A percentile compares a stretch with the other conserved stretches of the same genome.
These are phyloP conservation scores for Reticulitermes lucifugus DNA, from an alignment of 2,888 invertebrate species.

Conservation along the genomic window DNA sequence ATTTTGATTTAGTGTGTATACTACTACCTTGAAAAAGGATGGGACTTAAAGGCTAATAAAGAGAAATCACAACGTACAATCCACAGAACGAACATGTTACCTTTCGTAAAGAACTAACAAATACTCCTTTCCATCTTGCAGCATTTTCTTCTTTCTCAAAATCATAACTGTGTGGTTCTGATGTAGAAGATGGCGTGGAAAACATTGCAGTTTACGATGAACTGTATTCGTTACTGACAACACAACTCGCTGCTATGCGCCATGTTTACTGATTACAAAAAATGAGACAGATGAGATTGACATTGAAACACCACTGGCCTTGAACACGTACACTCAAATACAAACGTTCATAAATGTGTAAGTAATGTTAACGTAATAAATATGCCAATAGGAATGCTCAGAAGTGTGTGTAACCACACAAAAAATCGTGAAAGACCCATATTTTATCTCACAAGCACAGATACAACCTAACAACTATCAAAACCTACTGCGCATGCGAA, in stretches of 20 bases:
- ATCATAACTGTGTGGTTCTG: slow-evolving; percentile 71
- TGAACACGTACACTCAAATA: slow-evolving; percentile 39
- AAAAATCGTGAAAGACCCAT: slow-evolving; percentile 45
- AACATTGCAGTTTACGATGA: slow-evolving; percentile 53
- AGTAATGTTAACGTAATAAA: slow-evolving; percentile 35
- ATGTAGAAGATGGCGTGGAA: slow-evolving; percentile 54
- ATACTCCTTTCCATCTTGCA: slow-evolving; percentile 92
- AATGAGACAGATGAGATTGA: slow-evolving; percentile 49
- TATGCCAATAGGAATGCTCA: slow-evolving; percentile 29
- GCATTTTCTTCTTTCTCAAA: slow-evolving; percentile 90
- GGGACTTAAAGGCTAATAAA: not conserved
- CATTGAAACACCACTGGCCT: slow-evolving; percentile 48
- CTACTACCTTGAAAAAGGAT: not conserved
- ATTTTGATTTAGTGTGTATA: too few species aligned
- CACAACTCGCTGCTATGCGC: slow-evolving; percentile 52
- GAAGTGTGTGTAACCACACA: slow-evolving; percentile 40
- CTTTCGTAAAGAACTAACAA: slow-evolving; percentile 88
- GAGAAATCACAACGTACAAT: not conserved
- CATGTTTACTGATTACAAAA: slow-evolving; percentile 53
- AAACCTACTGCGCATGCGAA: slow-evolving; percentile 48
- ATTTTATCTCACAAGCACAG: slow-evolving; percentile 37
- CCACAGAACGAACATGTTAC: slow-evolving; percentile 64
- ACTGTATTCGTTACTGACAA: slow-evolving; percentile 47
- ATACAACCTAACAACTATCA: slow-evolving; percentile 38
- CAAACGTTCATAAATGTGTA: slow-evolving; percentile 15